Evolutionary conservation across 2,797 vertebrate species (phyloP), one percentile per base, ranked within the genome.

Genomic region (Aplochiton taeniatus): DNA sequence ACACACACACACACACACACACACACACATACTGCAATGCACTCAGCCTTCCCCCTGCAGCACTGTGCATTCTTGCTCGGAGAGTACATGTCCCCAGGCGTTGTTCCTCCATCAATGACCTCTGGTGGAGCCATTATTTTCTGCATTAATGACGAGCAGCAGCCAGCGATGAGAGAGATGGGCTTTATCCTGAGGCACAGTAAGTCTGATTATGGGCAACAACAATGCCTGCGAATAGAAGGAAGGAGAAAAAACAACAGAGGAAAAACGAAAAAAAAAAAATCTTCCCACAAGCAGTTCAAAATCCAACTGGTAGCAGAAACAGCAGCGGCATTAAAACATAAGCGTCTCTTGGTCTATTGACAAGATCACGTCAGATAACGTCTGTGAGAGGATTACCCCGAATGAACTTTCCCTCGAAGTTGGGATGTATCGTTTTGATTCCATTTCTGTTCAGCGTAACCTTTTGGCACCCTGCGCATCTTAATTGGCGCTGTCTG

Each of bases 121-220:
- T 90, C 90, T 91, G 87, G 88, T 90, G 86, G 87, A 90, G 89
- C 88, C 86, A 89, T 92, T 91, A 91, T 92, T 90, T 91, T 89
- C 84, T 90, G 89, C 90, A 91, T 90, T 92, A 90, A 91, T 92
- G 89, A 92, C 90, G 89, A 90, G 88, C 87, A 87, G 86, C 86
- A 91, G 85, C 85, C 84, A 86, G 88, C 79, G 87, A 91, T 91
- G 85, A 88, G 89, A 87, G 85, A 91, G 90, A 92, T 91, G 88
- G 89, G 90, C 89, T 89, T 79, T 88, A 81, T 87, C 91, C 90
- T 63, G 75, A 76, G 89, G 91, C 88, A 58, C 72, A 76, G 77
- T 65, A 80, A 75, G 56, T 65, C 87, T 83, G 90, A 92, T 92
- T 89, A 90, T 85, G 83, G 88, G 84, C 89, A 84, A 88, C 84